Conservation (phyloP, 2,888 invertebrate genomes). For the Pocota personata region DNA sequence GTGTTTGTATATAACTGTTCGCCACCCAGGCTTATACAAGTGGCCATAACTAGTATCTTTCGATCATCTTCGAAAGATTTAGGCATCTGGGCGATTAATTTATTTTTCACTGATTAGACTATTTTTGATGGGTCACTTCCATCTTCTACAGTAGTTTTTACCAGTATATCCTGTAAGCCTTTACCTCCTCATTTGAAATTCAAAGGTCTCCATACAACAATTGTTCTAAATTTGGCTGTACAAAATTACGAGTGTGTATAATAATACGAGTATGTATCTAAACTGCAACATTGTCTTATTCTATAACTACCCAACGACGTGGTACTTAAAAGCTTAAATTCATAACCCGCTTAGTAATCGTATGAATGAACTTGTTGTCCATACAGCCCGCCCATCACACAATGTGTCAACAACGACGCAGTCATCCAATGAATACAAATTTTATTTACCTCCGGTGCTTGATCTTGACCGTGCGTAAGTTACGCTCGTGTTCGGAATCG, state of each 20-base stretch:
- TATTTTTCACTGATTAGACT: no score
- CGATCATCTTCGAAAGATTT: no score
- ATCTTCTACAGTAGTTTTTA: no score
- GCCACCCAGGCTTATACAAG: no score
- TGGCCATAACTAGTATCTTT: no score
- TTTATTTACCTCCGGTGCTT: slow-evolving; percentile 52
- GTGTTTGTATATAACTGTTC: no score
- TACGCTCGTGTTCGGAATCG: slow-evolving; percentile 27
- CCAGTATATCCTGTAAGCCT: no score
- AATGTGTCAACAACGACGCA: not conserved
- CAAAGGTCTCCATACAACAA: no score
- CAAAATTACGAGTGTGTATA: not conserved
- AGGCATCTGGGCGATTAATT: no score
- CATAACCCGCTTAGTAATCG: not conserved
- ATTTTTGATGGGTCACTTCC: no score
- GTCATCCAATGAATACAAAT: slow-evolving; percentile 55
- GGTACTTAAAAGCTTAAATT: not conserved
- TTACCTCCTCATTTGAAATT: no score
- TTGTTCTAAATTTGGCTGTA: no score
- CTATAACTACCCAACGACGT: not conserved
- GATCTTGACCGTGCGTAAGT: slow-evolving; percentile 67
- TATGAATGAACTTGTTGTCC: slow-evolving; percentile 47
- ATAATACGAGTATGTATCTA: not conserved
- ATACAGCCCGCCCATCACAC: not conserved
- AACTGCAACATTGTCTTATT: not conserved